A percentile compares a stretch with the other conserved stretches of the same genome.
Conservation (phyloP, 2,888 invertebrate genomes). For the Limnephilus marmoratus region DNA sequence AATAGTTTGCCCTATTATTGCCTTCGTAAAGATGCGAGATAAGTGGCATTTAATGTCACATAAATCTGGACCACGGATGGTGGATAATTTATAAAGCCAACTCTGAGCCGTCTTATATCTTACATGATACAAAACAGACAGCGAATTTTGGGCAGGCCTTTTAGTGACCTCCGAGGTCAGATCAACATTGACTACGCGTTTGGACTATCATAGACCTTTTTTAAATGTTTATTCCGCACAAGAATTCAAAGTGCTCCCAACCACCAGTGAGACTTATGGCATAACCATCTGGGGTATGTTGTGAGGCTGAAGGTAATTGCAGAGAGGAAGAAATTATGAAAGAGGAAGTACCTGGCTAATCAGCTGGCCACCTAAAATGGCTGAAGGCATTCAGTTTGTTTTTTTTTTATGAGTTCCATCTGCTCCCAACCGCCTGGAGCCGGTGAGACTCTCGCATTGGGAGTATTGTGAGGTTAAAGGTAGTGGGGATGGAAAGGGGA, state of each 20-base stretch:
- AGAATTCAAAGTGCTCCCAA: neutral
- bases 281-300: too few relatives aligned
- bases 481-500: too few relatives aligned
- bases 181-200: neutral
- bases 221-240: neutral
- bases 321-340: too few relatives aligned
- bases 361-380: too few relatives aligned
- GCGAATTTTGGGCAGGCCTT: neutral
- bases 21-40: slow-evolving; percentile 38
- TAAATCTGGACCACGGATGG: slow-evolving; percentile 53
- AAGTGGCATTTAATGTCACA: slow-evolving; percentile 57
- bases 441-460: too few relatives aligned
- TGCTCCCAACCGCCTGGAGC: too few relatives aligned
- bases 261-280: too few relatives aligned
- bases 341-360: too few relatives aligned
- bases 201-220: neutral
- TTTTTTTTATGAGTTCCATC: too few relatives aligned
- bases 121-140: slow-evolving; percentile 40
- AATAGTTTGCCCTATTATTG: slow-evolving; percentile 16
- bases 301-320: too few relatives aligned
- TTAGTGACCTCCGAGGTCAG: slow-evolving; percentile 15
- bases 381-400: too few relatives aligned
- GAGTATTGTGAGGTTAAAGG: too few relatives aligned
- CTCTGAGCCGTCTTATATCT: slow-evolving; percentile 32
- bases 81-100: slow-evolving; percentile 52